These are phyloP conservation scores for Nymphalis polychloros DNA, from an alignment of 2,888 invertebrate genomes.

Conservation along the genomic window DNA sequence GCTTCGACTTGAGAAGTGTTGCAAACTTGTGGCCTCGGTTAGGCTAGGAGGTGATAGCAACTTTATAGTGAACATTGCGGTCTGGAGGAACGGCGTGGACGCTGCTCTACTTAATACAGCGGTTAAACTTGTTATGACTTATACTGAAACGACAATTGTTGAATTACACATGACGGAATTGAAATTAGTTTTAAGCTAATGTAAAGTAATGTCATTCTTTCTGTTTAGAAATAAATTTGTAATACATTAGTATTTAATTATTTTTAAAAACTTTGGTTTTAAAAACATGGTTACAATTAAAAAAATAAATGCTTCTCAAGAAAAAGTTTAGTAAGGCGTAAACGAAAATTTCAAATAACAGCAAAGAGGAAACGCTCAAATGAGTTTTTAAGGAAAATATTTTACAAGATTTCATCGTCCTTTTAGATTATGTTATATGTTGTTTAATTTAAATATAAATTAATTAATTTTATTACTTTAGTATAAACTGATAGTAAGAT, in stretches of 20 bases:
- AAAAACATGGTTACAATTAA: no score
- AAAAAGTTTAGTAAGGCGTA: neutral
- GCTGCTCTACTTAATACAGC: conserved; percentile 35
- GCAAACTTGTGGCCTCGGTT: conserved; percentile 59
- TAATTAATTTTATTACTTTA: no score
- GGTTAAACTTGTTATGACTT: conserved; percentile 3
- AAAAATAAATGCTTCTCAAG: neutral
- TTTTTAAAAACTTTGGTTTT: no score
- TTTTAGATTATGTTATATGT: no score
- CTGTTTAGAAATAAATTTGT: no score
- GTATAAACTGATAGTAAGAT: no score
- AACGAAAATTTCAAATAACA: neutral
- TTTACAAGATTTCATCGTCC: neutral
- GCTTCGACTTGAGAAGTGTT: conserved; percentile 45
- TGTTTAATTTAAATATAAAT: no score
- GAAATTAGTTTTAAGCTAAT: no score
- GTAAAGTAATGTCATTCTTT: no score
- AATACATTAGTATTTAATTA: no score
- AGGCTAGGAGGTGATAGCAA: conserved; percentile 49
- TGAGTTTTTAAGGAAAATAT: neutral
- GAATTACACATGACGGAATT: neutral
- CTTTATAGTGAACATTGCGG: conserved; percentile 60
- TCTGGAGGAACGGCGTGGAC: conserved; percentile 43
- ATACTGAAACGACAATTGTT: neutral
- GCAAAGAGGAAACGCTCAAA: neutral